phyloP scores from a whole-genome alignment of 2,797 vertebrate genomes.

The Etheostoma perlongum region DNA sequence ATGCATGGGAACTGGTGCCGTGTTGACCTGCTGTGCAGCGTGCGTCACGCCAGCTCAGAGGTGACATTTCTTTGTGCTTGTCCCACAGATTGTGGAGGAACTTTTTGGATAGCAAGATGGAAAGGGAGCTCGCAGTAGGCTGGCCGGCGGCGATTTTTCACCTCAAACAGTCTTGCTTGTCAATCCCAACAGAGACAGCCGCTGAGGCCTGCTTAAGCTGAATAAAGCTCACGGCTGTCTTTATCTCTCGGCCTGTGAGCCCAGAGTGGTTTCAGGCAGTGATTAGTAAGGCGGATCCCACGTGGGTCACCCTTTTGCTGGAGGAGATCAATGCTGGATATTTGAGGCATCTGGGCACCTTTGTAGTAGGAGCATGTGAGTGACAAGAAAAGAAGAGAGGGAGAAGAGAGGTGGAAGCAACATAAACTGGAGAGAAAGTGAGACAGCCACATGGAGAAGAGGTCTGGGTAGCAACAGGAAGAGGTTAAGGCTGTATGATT shows the following conservation, averaged over 20 bases:
- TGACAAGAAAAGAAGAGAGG: constrained; percentile 70
- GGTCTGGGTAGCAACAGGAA: constrained; percentile 50
- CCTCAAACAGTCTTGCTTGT: constrained; percentile 74
- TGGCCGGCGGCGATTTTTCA: constrained; percentile 73
- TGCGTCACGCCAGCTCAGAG: constrained; percentile 58
- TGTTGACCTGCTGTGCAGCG: constrained; percentile 51
- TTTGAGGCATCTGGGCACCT: constrained; percentile 77
- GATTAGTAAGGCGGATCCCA: constrained; percentile 79
- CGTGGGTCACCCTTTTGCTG: constrained; percentile 75
- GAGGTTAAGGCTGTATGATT: constrained; percentile 62
- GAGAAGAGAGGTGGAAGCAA: constrained; percentile 68
- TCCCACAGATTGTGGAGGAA: constrained; percentile 58
- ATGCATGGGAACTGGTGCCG: constrained; percentile 47
- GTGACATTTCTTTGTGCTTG: constrained; percentile 73
- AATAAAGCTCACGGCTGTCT: constrained; percentile 78
- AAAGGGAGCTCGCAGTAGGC: constrained; percentile 62
- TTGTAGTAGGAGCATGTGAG: constrained; percentile 77
- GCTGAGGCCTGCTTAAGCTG: constrained; percentile 74
- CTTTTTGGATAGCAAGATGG: constrained; percentile 68
- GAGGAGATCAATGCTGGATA: constrained; percentile 79
- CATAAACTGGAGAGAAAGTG: constrained; percentile 56
- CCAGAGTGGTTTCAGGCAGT: constrained; percentile 78
- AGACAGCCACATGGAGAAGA: constrained; percentile 65
- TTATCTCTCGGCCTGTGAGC: constrained; percentile 81
- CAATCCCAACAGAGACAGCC: constrained; percentile 73